Conservation (phyloP, 2,113 vertebrate genomes). For the Protobothrops mucrosquamatus region DNA sequence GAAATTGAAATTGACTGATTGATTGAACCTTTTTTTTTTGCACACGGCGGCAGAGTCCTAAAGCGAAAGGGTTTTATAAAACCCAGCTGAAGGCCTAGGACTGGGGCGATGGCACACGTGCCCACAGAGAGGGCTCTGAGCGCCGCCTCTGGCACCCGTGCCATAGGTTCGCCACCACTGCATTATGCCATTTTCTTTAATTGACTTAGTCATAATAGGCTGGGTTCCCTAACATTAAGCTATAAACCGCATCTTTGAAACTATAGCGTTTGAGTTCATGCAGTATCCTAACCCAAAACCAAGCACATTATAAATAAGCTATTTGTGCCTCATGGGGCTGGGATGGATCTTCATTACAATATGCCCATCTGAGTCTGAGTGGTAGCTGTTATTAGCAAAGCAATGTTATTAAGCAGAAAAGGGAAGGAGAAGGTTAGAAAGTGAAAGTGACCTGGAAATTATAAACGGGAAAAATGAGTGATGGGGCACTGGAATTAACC, state of each 20-base stretch:
- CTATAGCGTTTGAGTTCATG: not conserved
- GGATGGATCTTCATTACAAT: constrained; percentile 4
- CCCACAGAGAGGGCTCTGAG: too few species aligned
- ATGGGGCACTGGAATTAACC: constrained; percentile 22
- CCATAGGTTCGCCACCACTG: too few species aligned
- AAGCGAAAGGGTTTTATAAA: too few species aligned
- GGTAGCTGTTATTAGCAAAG: constrained; percentile 27
- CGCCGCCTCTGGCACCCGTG: too few species aligned
- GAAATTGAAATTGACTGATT: too few species aligned
- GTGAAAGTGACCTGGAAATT: constrained; percentile 66
- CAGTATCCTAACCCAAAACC: not conserved
- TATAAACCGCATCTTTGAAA: not conserved
- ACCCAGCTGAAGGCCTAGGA: too few species aligned
- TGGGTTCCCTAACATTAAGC: not conserved
- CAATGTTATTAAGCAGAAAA: constrained; percentile 37
- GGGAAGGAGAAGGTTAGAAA: constrained; percentile 44
- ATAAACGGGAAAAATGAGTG: constrained; percentile 48
- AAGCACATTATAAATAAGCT: not conserved
- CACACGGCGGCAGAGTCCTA: too few species aligned
- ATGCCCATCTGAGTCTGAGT: constrained; percentile 42
- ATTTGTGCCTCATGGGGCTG: not conserved
- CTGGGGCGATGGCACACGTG: too few species aligned
- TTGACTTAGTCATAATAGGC: not conserved
- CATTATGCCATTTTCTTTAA: not conserved
- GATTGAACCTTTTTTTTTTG: too few species aligned